phyloP scores from a whole-genome alignment of 2,113 vertebrate species.

The Corvus cornix region DNA sequence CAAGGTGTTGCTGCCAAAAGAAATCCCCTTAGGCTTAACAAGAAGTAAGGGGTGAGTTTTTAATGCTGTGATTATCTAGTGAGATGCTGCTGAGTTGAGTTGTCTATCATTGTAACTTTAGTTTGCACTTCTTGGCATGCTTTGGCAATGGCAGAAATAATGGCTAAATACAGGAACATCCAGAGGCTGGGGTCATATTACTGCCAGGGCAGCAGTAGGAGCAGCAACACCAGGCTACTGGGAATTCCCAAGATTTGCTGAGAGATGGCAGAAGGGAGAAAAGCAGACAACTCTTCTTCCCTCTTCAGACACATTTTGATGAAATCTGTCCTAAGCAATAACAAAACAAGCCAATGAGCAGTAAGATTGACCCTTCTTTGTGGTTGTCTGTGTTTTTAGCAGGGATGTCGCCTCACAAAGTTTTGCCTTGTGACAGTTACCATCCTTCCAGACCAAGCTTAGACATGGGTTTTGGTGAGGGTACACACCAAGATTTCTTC shows the following conservation, averaged over 20 bases:
- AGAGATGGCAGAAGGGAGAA: neutral
- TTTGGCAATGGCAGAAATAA: neutral
- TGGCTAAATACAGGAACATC: neutral
- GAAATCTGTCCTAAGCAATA: neutral
- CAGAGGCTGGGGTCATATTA: neutral
- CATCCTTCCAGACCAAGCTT: neutral
- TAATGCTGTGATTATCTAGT: neutral
- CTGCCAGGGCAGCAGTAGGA: neutral
- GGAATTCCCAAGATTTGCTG: neutral
- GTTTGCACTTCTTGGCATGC: neutral
- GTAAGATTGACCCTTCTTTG: neutral
- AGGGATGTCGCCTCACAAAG: neutral
- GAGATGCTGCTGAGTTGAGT: neutral
- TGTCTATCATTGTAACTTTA: neutral
- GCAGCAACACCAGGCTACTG: neutral
- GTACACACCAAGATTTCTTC: neutral
- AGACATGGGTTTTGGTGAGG: fast-evolving
- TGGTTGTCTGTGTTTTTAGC: neutral
- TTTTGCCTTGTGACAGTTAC: neutral
- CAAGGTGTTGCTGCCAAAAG: neutral
- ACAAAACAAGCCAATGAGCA: neutral
- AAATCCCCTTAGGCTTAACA: neutral
- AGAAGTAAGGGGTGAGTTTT: neutral
- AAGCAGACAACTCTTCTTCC: neutral
- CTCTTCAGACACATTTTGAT: neutral